Evolutionary conservation across 2,888 invertebrate species (phyloP).

Genomic region (Caenorhabditis sp.): DNA sequence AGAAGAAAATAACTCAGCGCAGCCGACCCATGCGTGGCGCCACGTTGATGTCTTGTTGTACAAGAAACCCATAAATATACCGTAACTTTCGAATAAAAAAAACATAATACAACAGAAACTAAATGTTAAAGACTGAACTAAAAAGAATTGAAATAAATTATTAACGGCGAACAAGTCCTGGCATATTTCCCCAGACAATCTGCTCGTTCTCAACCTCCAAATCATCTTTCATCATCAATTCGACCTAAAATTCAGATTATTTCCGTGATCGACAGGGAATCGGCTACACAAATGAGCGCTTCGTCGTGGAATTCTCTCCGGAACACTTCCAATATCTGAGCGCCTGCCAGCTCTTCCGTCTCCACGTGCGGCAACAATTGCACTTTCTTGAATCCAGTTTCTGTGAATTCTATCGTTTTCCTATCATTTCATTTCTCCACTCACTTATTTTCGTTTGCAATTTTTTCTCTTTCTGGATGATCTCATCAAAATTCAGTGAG

Average conservation of each 20-base stretch:
- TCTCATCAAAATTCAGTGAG: constrained; percentile 19
- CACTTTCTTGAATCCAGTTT: constrained; percentile 25
- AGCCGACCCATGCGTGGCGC: no score
- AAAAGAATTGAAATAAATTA: constrained; percentile 8
- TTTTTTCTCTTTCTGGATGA: constrained; percentile 24
- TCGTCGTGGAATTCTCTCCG: background rate
- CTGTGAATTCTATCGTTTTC: constrained; percentile 15
- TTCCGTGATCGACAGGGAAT: background rate
- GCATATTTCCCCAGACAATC: constrained; percentile 54
- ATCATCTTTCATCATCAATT: constrained; percentile 6
- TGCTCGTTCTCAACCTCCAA: constrained; percentile 13
- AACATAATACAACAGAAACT: background rate
- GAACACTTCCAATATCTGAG: constrained; percentile 11
- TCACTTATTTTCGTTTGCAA: constrained; percentile 29
- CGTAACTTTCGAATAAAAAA: background rate
- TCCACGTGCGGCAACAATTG: constrained; percentile 23
- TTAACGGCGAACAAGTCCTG: constrained; percentile 42
- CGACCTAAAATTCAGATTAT: constrained; percentile 31
- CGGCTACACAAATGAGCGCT: constrained; percentile 11
- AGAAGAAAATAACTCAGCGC: no score
- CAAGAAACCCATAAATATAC: background rate
- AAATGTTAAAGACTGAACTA: constrained; percentile 1
- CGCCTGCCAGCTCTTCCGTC: constrained; percentile 25
- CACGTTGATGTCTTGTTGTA: no score
- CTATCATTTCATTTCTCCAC: background rate